Evolutionary conservation across 2,888 invertebrate genomes (phyloP).

Genomic region (Cyaniris semiargus): DNA sequence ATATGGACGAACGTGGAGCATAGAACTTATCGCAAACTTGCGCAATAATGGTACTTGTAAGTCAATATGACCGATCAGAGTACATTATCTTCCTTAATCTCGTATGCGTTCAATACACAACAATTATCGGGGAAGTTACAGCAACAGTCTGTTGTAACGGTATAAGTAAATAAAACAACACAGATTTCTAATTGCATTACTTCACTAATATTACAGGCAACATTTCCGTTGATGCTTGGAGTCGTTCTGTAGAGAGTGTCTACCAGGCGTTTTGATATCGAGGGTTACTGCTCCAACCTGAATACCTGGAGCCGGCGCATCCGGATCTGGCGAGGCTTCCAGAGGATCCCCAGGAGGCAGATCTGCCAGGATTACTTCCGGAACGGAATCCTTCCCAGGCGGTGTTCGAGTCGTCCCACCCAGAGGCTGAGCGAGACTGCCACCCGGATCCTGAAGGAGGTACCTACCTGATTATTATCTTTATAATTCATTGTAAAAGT

Average conservation of each 20-base stretch:
- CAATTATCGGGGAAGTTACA: background rate
- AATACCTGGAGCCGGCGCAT: background rate
- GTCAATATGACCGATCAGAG: background rate
- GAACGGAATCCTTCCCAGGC: background rate
- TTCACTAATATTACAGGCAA: background rate
- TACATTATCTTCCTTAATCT: background rate
- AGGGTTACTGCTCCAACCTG: background rate
- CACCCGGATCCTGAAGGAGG: background rate
- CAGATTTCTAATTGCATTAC: slow-evolving; percentile 15
- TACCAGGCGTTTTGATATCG: background rate
- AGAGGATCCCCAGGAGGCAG: background rate
- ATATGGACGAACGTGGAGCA: too few relatives aligned
- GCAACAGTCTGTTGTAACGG: background rate
- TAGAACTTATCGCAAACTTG: too few relatives aligned
- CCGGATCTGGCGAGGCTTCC: background rate
- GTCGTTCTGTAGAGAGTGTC: background rate
- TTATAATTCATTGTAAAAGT: background rate
- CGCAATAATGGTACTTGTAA: too few relatives aligned
- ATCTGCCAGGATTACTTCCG: background rate
- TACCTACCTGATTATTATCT: background rate
- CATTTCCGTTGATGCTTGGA: background rate
- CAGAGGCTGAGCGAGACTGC: slow-evolving; percentile 1
- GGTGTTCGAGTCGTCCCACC: background rate
- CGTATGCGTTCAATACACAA: background rate
- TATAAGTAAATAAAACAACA: slow-evolving; percentile 4